Base-by-base conservation (phyloP, 2,888 invertebrate genomes). In the Lamellibrachia columna region DNA sequence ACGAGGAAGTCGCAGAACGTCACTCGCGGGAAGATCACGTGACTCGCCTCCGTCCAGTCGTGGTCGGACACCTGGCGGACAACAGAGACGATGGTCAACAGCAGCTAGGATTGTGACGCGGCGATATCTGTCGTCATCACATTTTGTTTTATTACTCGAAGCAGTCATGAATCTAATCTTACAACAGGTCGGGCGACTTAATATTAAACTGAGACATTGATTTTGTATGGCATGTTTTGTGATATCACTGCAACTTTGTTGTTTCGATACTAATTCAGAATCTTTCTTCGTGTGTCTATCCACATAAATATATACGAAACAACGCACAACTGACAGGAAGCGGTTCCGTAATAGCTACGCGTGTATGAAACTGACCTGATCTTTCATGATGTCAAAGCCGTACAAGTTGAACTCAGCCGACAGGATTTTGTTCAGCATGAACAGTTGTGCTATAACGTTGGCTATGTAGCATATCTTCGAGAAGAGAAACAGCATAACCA, bases 1-100 rank as follows among this genome's bases (percentile, higher is more conserved):
- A 93, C 91, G n/a, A 92, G 92, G 60, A 94, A 93, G 92, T 93
- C 93, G 92, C 94, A 95, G 90, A 94, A 94, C 91, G 94, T 94
- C 4, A 93, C 94, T 8, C 94, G 22, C 7, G 94, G 94, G 7
- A 95, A 94, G 28, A 93, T 94, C 15, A 93, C 94, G 52, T 94
- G 93, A 55, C 93, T 93, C 22, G 92, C 93, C 60, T 92, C 92
- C 52, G 92, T 93, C 93, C 94, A 94, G 92, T 94, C 94, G 22
- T 92, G 92, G 53, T 93, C 93, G 8, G 90, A 22, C 15, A 92
- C 28, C 53, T 90, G 9, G 22, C 75, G 22, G 75, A 75, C 2
- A 75, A 60, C 6, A 75, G n/a, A 75, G 15, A 75, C n/a, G 75
- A 75, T 75, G 22, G 75, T 22, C 75, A 75, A 75, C 22, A 75